phyloP scores from a whole-genome alignment of 2,888 invertebrate species.

The Agrotis segetum region DNA sequence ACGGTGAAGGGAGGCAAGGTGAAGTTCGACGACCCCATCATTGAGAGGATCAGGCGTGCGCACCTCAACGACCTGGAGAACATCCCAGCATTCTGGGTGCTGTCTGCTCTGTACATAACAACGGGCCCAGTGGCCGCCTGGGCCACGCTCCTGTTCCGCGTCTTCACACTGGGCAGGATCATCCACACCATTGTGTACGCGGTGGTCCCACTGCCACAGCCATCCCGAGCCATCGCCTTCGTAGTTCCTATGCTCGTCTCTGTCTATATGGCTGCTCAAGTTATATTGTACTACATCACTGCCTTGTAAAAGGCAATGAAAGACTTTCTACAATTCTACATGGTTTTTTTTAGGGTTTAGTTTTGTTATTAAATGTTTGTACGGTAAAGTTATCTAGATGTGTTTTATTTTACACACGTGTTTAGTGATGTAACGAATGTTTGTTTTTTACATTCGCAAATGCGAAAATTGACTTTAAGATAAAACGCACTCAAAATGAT shows the following conservation, averaged over 20 bases:
- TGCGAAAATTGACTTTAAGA: too few species aligned
- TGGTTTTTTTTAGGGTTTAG: slow-evolving; percentile 5
- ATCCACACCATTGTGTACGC: slow-evolving; percentile 93
- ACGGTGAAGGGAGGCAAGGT: slow-evolving; percentile 74
- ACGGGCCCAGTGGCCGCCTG: slow-evolving; percentile 88
- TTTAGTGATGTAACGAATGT: too few species aligned
- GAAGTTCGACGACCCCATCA: slow-evolving; percentile 78
- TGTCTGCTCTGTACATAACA: slow-evolving; percentile 91
- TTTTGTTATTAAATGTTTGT: slow-evolving; percentile 13
- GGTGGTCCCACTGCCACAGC: slow-evolving; percentile 91
- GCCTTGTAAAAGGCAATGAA: slow-evolving; percentile 64
- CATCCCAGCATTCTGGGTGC: slow-evolving; percentile 92
- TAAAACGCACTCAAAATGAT: too few species aligned
- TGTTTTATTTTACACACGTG: slow-evolving; percentile 33
- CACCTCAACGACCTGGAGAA: slow-evolving; percentile 94
- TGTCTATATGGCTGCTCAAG: slow-evolving; percentile 82
- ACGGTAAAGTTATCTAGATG: slow-evolving; percentile 17
- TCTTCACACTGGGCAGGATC: slow-evolving; percentile 90
- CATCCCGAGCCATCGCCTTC: slow-evolving; percentile 81
- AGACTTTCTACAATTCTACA: slow-evolving; percentile 2
- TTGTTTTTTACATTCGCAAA: too few species aligned
- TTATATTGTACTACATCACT: slow-evolving; percentile 73
- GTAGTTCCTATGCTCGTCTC: slow-evolving; percentile 74
- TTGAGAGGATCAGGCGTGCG: slow-evolving; percentile 88
- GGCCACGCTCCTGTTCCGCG: slow-evolving; percentile 84